Evolutionary conservation across 2,797 vertebrate genomes (phyloP).

Genomic region (Microcaecilia unicolor): DNA sequence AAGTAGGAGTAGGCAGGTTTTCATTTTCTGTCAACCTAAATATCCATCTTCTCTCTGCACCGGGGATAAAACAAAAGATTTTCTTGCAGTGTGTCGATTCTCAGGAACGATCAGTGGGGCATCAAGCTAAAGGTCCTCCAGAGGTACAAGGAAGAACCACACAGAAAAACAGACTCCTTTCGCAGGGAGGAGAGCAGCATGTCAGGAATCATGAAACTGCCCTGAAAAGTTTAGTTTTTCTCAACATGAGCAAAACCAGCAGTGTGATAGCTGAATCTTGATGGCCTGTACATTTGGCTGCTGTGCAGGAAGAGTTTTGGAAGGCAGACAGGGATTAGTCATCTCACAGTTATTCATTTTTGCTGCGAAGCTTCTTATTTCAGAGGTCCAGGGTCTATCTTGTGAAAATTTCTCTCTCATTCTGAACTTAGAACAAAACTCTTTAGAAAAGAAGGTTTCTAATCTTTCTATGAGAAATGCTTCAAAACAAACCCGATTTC

Average conservation of each 20-base stretch:
- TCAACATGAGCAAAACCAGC: slow-evolving; percentile 8
- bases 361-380: slow-evolving; percentile 14
- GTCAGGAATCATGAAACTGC: not conserved
- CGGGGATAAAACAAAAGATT: not conserved
- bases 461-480: slow-evolving; percentile 20
- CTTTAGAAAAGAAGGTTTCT: no score
- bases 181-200: not conserved
- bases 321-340: slow-evolving; percentile 30
- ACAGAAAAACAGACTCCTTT: not conserved
- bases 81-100: not conserved
- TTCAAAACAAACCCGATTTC: slow-evolving; percentile 4
- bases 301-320: slow-evolving; percentile 24
- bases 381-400: no score
- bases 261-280: slow-evolving; percentile 23
- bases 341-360: slow-evolving; percentile 31
- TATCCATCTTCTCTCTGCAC: slow-evolving; percentile 17
- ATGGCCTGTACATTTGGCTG: slow-evolving; percentile 27
- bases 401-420: no score
- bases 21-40: slow-evolving; percentile 38
- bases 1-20: slow-evolving; percentile 29
- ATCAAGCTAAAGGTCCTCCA: slow-evolving; percentile 7
- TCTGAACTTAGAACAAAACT: no score
- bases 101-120: not conserved
- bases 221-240: slow-evolving; percentile 5
- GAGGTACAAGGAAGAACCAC: not conserved